A percentile compares a stretch with the other conserved stretches of the same genome.
Evolutionary conservation across 2,888 invertebrate species (phyloP).

Genomic region (Protophormia terraenovae): DNA sequence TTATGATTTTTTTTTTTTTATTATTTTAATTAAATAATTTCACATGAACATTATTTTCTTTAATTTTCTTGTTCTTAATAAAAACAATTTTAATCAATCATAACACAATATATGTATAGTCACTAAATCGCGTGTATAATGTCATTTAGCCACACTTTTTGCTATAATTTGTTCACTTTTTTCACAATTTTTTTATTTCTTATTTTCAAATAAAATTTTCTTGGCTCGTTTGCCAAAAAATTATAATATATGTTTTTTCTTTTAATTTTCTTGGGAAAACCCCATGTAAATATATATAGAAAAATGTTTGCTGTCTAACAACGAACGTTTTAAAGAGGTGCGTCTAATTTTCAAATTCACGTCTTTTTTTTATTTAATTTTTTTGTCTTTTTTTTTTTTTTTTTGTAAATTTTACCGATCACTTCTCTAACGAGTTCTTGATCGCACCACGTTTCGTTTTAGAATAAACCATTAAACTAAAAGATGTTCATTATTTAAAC

Average conservation of each 20-base stretch:
- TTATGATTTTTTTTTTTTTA: slow-evolving; percentile 16
- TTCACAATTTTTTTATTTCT: slow-evolving; percentile 20
- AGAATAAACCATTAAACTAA: slow-evolving; percentile 78
- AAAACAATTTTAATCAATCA: slow-evolving; percentile 41
- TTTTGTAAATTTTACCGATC: slow-evolving; percentile 34
- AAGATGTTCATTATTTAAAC: slow-evolving; percentile 79
- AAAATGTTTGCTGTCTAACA: slow-evolving; percentile 19
- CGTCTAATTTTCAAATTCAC: slow-evolving; percentile 32
- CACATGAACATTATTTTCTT: not conserved
- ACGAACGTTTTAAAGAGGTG: slow-evolving; percentile 38
- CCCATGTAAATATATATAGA: slow-evolving; percentile 71
- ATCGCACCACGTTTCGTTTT: slow-evolving; percentile 78
- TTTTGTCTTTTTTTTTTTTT: slow-evolving; percentile 37
- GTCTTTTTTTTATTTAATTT: slow-evolving; percentile 13
- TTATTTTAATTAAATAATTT: slow-evolving; percentile 8
- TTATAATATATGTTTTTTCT: slow-evolving; percentile 64
- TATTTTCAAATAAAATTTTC: slow-evolving; percentile 41
- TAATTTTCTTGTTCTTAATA: not conserved
- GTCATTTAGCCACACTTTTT: slow-evolving; percentile 62
- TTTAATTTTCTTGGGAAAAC: slow-evolving; percentile 79
- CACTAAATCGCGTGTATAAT: slow-evolving; percentile 56
- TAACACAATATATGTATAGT: slow-evolving; percentile 27
- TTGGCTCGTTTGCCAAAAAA: slow-evolving; percentile 54
- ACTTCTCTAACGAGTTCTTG: slow-evolving; percentile 72
- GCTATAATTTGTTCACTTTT: slow-evolving; percentile 42